A percentile compares a stretch with the other conserved stretches of the same genome.
Conservation (phyloP, 1,140 invertebrate genomes). For the Euschistus heros region DNA sequence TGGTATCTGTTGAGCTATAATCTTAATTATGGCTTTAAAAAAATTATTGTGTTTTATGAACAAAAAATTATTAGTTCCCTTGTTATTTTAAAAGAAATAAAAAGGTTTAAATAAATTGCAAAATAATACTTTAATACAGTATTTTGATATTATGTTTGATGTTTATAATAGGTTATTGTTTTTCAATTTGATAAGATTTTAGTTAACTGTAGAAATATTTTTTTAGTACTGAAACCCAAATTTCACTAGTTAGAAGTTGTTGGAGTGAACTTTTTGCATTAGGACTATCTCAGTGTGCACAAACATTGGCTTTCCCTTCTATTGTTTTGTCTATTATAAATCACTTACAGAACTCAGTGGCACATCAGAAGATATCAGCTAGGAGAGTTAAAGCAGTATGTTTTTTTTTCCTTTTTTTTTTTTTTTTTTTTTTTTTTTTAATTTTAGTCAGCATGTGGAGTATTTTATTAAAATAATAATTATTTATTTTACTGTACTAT, state of each 20-base stretch:
- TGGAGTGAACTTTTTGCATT: slow-evolving; percentile 92
- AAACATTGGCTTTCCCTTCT: slow-evolving; percentile 64
- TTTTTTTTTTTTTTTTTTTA: slow-evolving; percentile 7
- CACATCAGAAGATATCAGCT: slow-evolving; percentile 59
- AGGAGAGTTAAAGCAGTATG: slow-evolving; percentile 52
- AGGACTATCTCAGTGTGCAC: slow-evolving; percentile 79
- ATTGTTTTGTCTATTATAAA: slow-evolving; percentile 73
- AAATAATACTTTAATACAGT: too few species aligned
- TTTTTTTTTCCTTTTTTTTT: background rate
- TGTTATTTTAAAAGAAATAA: too few species aligned
- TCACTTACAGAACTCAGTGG: slow-evolving; percentile 51
- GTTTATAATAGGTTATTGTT: too few species aligned
- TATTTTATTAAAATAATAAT: background rate
- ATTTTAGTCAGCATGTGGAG: background rate
- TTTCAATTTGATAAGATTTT: too few species aligned
- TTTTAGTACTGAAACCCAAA: slow-evolving; percentile 71
- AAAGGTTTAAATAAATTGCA: too few species aligned
- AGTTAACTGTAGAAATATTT: too few species aligned
- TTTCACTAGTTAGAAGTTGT: slow-evolving; percentile 66
- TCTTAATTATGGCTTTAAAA: too few species aligned
- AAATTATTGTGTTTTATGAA: too few species aligned
- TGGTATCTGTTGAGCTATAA: too few species aligned
- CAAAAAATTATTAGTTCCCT: too few species aligned
- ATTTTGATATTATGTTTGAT: too few species aligned
- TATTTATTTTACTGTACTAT: too few species aligned